These are phyloP conservation scores for Tringa solitaria DNA, from an alignment of 2,113 vertebrate species.

Conservation along the genomic window DNA sequence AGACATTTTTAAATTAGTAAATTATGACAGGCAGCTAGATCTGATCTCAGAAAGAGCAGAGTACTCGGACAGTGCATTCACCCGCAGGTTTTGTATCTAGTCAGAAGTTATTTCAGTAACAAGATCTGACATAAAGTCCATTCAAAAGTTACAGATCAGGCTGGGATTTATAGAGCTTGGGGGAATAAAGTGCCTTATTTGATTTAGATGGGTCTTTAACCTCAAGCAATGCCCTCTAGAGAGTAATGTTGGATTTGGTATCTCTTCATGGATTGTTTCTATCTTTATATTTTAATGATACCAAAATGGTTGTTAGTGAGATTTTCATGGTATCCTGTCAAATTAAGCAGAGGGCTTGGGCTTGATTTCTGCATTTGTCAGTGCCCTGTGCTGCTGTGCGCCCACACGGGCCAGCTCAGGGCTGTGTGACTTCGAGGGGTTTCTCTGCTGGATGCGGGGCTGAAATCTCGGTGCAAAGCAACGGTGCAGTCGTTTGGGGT, in stretches of 20 bases:
- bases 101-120: slow-evolving; percentile 42
- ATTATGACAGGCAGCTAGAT: background rate
- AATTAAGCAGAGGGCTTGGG: background rate
- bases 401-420: fast-evolving
- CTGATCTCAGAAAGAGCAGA: background rate
- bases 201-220: slow-evolving; percentile 47
- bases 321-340: slow-evolving; percentile 24
- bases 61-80: background rate
- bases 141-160: slow-evolving; percentile 18
- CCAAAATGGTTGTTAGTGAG: background rate
- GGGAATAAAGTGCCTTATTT: slow-evolving; percentile 36
- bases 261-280: slow-evolving; percentile 21
- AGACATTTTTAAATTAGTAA: background rate
- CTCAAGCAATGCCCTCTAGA: background rate
- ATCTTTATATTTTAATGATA: slow-evolving; percentile 28
- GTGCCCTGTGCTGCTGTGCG: background rate
- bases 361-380: background rate
- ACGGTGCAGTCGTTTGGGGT: fast-evolving
- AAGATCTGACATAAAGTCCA: slow-evolving; percentile 45
- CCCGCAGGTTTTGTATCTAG: background rate
- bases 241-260: slow-evolving; percentile 9
- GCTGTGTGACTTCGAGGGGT: background rate
- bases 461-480: background rate
- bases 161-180: slow-evolving; percentile 25
- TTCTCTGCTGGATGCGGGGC: background rate